These are phyloP conservation scores for Onychomys arenicola DNA, from an alignment of 2,797 vertebrate genomes.

Conservation along the genomic window DNA sequence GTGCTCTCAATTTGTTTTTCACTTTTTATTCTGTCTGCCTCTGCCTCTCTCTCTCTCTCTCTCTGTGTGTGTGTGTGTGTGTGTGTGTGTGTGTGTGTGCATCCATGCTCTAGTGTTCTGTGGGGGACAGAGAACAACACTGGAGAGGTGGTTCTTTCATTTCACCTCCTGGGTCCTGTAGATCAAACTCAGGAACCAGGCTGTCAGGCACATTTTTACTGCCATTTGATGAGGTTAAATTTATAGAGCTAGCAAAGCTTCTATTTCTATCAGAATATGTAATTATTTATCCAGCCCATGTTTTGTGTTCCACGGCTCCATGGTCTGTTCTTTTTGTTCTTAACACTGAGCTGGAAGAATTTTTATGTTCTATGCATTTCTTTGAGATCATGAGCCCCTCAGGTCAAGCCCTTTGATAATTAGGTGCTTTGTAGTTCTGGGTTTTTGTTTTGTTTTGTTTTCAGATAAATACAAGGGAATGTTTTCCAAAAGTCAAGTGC, in stretches of 20 bases:
- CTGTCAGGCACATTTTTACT: background rate
- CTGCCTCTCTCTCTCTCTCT: background rate
- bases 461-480: background rate
- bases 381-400: background rate
- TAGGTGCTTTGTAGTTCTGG: background rate
- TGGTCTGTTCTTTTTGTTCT: background rate
- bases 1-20: background rate
- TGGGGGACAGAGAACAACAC: background rate
- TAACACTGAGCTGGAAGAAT: background rate
- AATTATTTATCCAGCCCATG: background rate
- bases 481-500: constrained; percentile 34
- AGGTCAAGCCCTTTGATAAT: constrained; percentile 1
- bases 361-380: background rate
- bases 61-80: background rate
- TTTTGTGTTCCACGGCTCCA: background rate
- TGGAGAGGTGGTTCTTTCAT: background rate
- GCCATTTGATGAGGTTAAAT: background rate
- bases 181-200: background rate
- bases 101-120: too few relatives aligned
- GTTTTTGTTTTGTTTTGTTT: background rate
- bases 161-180: background rate
- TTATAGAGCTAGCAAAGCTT: background rate
- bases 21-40: background rate
- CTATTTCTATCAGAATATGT: background rate
- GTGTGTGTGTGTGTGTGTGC: background rate